A percentile compares a stretch with the other conserved stretches of the same genome.
Evolutionary conservation across 2,888 invertebrate genomes (phyloP).

Genomic region (Pandemis heparana): DNA sequence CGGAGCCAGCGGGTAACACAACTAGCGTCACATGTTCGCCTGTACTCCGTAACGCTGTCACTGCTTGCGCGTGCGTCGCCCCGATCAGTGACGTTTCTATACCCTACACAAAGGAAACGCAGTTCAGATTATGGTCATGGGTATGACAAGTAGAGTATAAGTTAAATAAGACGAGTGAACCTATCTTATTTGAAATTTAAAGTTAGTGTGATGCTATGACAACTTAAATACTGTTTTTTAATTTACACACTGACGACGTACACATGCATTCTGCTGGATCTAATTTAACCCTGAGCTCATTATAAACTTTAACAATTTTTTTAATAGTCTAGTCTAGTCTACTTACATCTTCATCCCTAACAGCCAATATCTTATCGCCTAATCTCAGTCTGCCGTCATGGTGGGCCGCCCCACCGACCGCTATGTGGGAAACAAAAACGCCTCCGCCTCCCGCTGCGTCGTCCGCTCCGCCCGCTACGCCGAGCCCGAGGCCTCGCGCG

Average conservation of each 20-base stretch:
- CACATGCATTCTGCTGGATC: background rate
- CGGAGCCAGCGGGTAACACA: constrained; percentile 76
- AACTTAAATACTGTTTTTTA: too few relatives aligned
- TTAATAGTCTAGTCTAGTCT: constrained; percentile 51
- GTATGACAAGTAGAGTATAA: background rate
- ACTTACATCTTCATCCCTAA: constrained; percentile 81
- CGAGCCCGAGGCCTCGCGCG: constrained; percentile 76
- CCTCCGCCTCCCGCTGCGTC: constrained; percentile 81
- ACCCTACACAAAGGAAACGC: constrained; percentile 58
- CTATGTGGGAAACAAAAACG: constrained; percentile 81
- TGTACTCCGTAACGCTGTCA: constrained; percentile 76
- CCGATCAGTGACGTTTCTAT: constrained; percentile 81
- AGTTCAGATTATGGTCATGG: background rate
- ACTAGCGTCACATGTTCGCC: constrained; percentile 80
- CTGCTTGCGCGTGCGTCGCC: constrained; percentile 81
- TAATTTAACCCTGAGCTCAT: background rate
- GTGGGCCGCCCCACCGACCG: constrained; percentile 80
- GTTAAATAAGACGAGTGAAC: too few relatives aligned
- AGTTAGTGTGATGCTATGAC: background rate
- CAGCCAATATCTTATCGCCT: constrained; percentile 83
- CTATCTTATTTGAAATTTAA: too few relatives aligned
- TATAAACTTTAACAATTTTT: background rate
- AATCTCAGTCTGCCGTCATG: constrained; percentile 79
- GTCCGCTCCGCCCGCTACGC: constrained; percentile 81
- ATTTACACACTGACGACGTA: background rate